Evolutionary conservation across 1,140 invertebrate genomes (phyloP), one percentile per base, ranked within the genome.

Genomic region (Eumaeus atala): DNA sequence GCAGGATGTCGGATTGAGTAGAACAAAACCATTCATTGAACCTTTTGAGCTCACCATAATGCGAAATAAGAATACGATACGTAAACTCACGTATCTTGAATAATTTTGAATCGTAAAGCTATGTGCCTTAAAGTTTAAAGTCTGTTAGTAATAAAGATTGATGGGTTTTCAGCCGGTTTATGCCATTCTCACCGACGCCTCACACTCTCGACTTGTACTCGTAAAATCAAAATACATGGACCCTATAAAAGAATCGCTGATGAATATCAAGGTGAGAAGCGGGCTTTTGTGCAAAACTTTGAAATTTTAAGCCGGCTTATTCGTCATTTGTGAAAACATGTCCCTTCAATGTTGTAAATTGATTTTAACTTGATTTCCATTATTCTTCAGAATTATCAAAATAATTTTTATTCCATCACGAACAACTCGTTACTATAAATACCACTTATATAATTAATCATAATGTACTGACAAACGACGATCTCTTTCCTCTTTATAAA

Each of bases 201-300:
- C 49, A 50, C 48, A 35, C 55, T 57, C 62, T 69, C 61, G 68
- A 62, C 66, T 60, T 61, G 58, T 60, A 58, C 63, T 77, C 70
- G 71, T 82, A 74, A 82, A 78, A 77, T 77, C 71, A 73, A 74
- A 77, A 82, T 67, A 72, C 70, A 71, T 64, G 65, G 65, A 53
- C 67, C 21, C 21, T 74, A 74, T 74, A 78, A 82, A 82, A 69
- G 64, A 67, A 64, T 70, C 61, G 67, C 65, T 70, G 74, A 79
- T 74, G 74, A 77, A 79, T 82, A 74, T 74, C 67, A 66, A 64
- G 70, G 77, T 73, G 75, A 72, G 69, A 64, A 74, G 72, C 76
- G 65, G 71, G 66, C 70, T 67, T 70, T 74, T 77, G 70, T 72
- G 59, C 55, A 55, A 40, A 48, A 54, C 57, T 67, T 38, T 58